Conservation (phyloP, 2,113 vertebrate species). For the Megaceryle torquata region DNA sequence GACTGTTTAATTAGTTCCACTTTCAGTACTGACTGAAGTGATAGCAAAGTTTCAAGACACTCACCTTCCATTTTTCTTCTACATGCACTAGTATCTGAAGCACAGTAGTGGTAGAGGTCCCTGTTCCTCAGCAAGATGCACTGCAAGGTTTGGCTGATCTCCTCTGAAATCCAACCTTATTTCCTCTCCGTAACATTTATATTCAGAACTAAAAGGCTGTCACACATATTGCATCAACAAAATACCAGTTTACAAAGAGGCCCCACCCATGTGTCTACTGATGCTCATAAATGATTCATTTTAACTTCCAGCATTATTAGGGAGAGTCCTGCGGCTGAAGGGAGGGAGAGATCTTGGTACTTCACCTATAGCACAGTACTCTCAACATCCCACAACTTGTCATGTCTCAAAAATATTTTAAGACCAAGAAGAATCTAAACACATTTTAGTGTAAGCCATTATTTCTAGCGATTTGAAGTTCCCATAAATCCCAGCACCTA, state of each 20-base stretch:
- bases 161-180: conserved; percentile 15
- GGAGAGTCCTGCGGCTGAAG: conserved; percentile 4
- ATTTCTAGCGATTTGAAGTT: not conserved
- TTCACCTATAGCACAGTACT: not conserved
- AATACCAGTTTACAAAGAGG: conserved; percentile 55
- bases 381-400: not conserved
- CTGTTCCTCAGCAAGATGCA: not conserved
- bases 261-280: conserved; percentile 55
- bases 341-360: not conserved
- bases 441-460: not conserved
- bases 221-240: conserved; percentile 60
- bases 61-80: conserved; percentile 68
- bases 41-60: conserved; percentile 14
- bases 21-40: not conserved
- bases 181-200: conserved; percentile 62
- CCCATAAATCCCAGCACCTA: not conserved
- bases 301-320: conserved; percentile 55
- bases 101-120: not conserved
- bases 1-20: not conserved
- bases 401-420: not conserved
- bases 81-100: conserved; percentile 1
- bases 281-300: conserved; percentile 72
- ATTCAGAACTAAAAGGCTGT: conserved; percentile 58
- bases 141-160: conserved; percentile 22
- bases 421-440: not conserved